These are phyloP conservation scores for Candidula unifasciata DNA, from an alignment of 2,888 invertebrate genomes.

Conservation along the genomic window DNA sequence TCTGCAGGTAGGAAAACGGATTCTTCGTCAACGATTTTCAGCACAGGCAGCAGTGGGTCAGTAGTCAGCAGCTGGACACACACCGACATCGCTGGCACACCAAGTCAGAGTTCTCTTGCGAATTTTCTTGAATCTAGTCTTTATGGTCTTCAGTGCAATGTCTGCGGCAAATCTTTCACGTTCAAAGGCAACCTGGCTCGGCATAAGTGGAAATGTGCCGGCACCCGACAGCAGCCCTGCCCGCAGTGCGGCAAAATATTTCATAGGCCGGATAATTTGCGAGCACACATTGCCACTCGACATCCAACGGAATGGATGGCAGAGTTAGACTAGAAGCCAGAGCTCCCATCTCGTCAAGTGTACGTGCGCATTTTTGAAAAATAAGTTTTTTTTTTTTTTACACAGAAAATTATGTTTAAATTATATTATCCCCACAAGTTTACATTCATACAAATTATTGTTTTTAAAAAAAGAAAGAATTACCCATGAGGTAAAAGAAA, in stretches of 20 bases:
- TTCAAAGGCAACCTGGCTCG: constrained; percentile 49
- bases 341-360: background rate
- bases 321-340: background rate
- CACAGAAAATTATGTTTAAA: too few relatives aligned
- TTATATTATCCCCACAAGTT: too few relatives aligned
- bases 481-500: too few relatives aligned
- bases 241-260: constrained; percentile 45
- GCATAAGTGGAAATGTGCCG: constrained; percentile 51
- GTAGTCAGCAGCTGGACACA: background rate
- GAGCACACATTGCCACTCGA: constrained; percentile 29
- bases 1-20: constrained; percentile 34
- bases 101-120: background rate
- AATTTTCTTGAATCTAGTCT: background rate
- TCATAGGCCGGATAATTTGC: constrained; percentile 47
- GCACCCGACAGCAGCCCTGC: constrained; percentile 45
- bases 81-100: background rate
- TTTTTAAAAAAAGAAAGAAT: too few relatives aligned
- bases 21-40: background rate
- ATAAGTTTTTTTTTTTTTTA: too few relatives aligned
- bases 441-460: too few relatives aligned
- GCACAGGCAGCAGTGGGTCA: background rate
- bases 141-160: constrained; percentile 41
- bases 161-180: constrained; percentile 51
- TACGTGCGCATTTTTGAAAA: too few relatives aligned
- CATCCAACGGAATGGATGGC: constrained; percentile 28